Percentiles rank a stretch among this genome's conserved stretches.
These are phyloP conservation scores for Petrocephalus zakoni DNA, from an alignment of 2,113 vertebrate species.

Conservation along the genomic window DNA sequence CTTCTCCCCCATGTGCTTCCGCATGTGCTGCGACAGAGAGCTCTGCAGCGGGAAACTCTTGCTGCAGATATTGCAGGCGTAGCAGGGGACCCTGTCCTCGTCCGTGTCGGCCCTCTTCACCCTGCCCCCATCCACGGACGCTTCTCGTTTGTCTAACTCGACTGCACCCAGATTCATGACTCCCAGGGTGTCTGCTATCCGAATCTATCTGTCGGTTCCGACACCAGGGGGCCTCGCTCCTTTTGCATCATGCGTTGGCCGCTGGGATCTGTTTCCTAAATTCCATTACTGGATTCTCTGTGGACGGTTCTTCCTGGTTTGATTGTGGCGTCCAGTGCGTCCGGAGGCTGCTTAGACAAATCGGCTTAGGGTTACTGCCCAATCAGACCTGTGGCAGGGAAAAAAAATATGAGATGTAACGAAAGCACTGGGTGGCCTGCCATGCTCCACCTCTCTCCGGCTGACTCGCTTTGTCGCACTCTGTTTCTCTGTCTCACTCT, in stretches of 20 bases:
- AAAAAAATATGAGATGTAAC: background rate
- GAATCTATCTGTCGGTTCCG: background rate
- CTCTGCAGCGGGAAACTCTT: conserved; percentile 94
- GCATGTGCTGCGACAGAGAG: conserved; percentile 91
- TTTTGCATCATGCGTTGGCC: background rate
- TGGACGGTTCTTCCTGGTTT: background rate
- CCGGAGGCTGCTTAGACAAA: background rate
- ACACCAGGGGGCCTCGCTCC: background rate
- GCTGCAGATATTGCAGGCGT: conserved; percentile 81
- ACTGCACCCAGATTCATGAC: conserved; percentile 53
- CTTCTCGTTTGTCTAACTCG: conserved; percentile 57
- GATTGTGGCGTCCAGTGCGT: background rate
- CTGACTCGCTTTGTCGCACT: background rate
- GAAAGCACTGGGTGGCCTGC: background rate
- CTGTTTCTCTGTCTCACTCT: background rate
- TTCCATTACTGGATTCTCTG: background rate
- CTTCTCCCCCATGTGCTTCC: conserved; percentile 86
- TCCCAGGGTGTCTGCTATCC: conserved; percentile 57
- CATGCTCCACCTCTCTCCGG: background rate
- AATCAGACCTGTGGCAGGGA: background rate
- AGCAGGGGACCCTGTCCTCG: conserved; percentile 64
- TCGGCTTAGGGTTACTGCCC: background rate
- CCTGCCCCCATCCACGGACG: conserved; percentile 47
- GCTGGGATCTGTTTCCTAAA: background rate
- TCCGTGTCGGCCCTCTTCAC: conserved; percentile 57